A percentile compares a stretch with the other conserved stretches of the same genome.
These are phyloP conservation scores for Hyalella azteca DNA, from an alignment of 2,888 invertebrate species.

Conservation along the genomic window DNA sequence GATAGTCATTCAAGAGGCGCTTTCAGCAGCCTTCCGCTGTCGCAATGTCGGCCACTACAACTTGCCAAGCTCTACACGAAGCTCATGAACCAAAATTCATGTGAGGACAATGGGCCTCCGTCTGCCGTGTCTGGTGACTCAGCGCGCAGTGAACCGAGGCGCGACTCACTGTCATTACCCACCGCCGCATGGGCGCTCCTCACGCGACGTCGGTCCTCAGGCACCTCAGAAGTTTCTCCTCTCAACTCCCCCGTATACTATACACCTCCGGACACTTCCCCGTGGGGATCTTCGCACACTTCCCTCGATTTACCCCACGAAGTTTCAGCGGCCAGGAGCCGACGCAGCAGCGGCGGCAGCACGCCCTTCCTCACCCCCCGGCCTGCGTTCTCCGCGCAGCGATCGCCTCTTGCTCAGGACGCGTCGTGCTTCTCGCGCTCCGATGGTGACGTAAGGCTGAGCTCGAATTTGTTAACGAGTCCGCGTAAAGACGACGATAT, in stretches of 20 bases:
- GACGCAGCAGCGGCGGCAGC: neutral
- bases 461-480: neutral
- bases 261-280: slow-evolving; percentile 23
- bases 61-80: neutral
- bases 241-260: slow-evolving; percentile 7
- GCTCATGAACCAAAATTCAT: neutral
- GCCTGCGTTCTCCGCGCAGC: slow-evolving; percentile 1
- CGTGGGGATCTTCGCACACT: neutral
- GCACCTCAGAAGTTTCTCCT: neutral
- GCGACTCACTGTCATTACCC: slow-evolving; percentile 1
- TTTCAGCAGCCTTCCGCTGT: slow-evolving; percentile 1
- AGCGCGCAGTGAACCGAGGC: neutral
- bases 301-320: slow-evolving; percentile 2
- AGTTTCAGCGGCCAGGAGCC: neutral
- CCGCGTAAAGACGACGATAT: neutral
- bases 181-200: neutral
- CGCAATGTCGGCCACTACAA: slow-evolving; percentile 17
- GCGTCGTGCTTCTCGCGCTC: neutral
- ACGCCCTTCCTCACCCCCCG: slow-evolving; percentile 14
- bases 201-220: slow-evolving; percentile 1
- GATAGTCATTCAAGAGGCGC: neutral
- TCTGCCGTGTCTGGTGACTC: too few species aligned
- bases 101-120: neutral
- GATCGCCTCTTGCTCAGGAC: neutral
- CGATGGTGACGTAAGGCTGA: neutral